A percentile compares a stretch with the other conserved stretches of the same genome.
Evolutionary conservation across 2,113 vertebrate species (phyloP).

Genomic region (Corapipo altera): DNA sequence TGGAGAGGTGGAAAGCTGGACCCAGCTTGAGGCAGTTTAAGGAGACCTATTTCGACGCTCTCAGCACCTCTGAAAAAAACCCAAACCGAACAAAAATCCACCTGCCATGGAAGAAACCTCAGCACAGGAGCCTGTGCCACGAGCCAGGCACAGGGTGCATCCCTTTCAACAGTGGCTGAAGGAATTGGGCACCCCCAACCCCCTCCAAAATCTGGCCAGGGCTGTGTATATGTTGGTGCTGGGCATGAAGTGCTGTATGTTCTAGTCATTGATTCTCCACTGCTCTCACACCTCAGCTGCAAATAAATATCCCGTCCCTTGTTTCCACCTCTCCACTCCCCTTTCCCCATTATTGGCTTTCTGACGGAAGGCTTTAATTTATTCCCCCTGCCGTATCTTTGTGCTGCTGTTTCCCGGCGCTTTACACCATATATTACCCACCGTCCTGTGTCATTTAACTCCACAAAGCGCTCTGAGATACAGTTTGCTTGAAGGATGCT

Average conservation of each 20-base stretch:
- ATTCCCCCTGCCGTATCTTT: slow-evolving; percentile 40
- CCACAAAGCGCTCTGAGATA: slow-evolving; percentile 18
- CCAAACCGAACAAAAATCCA: neutral
- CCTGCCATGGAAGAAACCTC: neutral
- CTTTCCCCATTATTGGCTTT: slow-evolving; percentile 46
- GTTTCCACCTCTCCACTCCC: slow-evolving; percentile 42
- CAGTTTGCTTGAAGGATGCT: slow-evolving; percentile 56
- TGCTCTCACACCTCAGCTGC: slow-evolving; percentile 25
- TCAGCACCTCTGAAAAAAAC: neutral
- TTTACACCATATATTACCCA: slow-evolving; percentile 63
- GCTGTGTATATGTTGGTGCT: neutral
- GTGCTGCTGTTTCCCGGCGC: neutral
- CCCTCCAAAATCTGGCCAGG: neutral
- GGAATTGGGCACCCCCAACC: neutral
- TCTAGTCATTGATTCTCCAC: neutral
- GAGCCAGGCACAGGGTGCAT: neutral
- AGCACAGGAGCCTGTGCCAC: neutral
- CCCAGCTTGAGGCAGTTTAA: neutral
- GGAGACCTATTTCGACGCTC: neutral
- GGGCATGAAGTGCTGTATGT: neutral
- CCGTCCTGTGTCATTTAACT: slow-evolving; percentile 65
- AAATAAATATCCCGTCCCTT: slow-evolving; percentile 42
- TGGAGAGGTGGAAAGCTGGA: neutral
- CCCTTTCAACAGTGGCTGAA: neutral
- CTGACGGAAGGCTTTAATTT: slow-evolving; percentile 63